Base-by-base conservation (phyloP, 2,113 vertebrate species). In the Macheiramphus alcinus region DNA sequence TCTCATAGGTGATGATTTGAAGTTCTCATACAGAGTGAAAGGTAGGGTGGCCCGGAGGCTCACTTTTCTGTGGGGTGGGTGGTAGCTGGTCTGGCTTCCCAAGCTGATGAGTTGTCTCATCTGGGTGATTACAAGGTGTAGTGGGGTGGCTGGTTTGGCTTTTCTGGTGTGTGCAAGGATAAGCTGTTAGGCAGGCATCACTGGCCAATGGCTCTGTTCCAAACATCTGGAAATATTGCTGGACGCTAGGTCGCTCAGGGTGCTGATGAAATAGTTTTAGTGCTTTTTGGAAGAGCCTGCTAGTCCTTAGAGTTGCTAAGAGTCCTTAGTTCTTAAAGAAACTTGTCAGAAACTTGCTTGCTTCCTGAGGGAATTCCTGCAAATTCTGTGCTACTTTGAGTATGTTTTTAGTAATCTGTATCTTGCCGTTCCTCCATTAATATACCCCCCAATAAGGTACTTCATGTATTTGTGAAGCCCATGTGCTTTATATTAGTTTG, bases 1-100 rank as follows among this genome's bases (percentile, higher is more conserved):
- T 62, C 20, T 82, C 6, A 14, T 15, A 50, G 52, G 5, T 27
- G 25, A 22, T 52, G 20, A 40, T 59, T 56, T 47, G n/a, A 76
- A 61, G 20, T 40, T 76, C 26, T 58, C 0, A 0, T 34, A 9
- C 1, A 6, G 38, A 47, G 29, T 45, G 53, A 17, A 78, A 53
- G 25, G 16, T 36, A 42, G 1, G 2, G 52, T 53, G 16, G 16
- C 40, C 48, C 0, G 1, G 42, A 40, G 62, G 6, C 17, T 36
- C 4, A 2, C 11, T 55, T 47, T 22, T 56, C 43, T 48, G 12
- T 79, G 59, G 16, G 16, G 13, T 48, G 31, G 11, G 19, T 42
- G 10, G 26, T 29, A 48, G 43, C 86, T 80, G 26, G 7, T 63
- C 15, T 72, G 70, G 16, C 43, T 74, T 67, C 52, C 38, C 52